Conservation (phyloP, 2,888 invertebrate genomes). For the Apotomis turbidana region DNA sequence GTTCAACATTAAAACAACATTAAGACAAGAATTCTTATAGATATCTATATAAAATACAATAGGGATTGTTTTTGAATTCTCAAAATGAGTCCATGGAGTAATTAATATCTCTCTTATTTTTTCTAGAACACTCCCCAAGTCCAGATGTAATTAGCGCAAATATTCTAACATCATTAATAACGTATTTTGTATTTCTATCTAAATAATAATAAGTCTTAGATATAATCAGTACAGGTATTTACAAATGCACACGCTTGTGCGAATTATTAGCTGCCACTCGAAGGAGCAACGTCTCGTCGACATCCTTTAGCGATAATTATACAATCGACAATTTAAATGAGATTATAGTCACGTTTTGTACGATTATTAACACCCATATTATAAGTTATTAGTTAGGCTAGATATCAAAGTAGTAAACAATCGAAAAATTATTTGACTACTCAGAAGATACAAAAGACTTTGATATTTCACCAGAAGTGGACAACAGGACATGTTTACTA, state of each 20-base stretch:
- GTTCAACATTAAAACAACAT: slow-evolving; percentile 21
- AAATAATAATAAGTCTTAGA: slow-evolving; percentile 69
- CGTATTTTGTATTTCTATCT: slow-evolving; percentile 59
- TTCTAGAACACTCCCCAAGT: slow-evolving; percentile 25
- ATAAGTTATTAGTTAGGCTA: slow-evolving; percentile 46
- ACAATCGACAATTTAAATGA: slow-evolving; percentile 64
- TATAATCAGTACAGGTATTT: slow-evolving; percentile 73
- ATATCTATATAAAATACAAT: slow-evolving; percentile 34
- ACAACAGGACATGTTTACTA: slow-evolving; percentile 36
- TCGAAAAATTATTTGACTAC: slow-evolving; percentile 49
- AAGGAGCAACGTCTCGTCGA: slow-evolving; percentile 65
- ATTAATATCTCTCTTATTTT: slow-evolving; percentile 22
- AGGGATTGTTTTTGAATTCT: slow-evolving; percentile 4
- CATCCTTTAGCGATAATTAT: slow-evolving; percentile 52
- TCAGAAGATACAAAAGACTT: slow-evolving; percentile 38
- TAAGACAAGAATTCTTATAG: slow-evolving; percentile 19
- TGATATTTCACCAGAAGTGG: slow-evolving; percentile 40
- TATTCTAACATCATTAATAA: slow-evolving; percentile 38
- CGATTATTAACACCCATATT: slow-evolving; percentile 66
- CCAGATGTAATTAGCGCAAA: slow-evolving; percentile 27
- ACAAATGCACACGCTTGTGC: slow-evolving; percentile 71
- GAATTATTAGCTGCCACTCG: slow-evolving; percentile 75
- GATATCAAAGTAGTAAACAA: slow-evolving; percentile 52
- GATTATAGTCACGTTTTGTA: slow-evolving; percentile 81
- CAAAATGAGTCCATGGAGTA: slow-evolving; percentile 18